These are phyloP conservation scores for Yponomeuta cagnagella DNA, from an alignment of 2,888 invertebrate genomes.

Conservation along the genomic window DNA sequence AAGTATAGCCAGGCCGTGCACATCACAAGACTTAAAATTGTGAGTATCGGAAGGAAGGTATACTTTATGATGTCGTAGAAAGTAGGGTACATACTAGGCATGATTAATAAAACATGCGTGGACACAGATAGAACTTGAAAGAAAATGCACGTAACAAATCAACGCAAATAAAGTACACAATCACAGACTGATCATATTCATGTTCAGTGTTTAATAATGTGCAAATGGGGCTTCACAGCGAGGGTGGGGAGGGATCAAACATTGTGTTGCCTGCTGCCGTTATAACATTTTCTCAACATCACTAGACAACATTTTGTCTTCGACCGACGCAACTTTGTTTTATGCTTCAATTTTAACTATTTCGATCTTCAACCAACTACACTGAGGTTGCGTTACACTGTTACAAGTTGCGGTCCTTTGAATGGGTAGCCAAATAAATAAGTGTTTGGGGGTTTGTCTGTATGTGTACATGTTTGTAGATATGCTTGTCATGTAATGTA, in stretches of 20 bases:
- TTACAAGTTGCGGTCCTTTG: too few relatives aligned
- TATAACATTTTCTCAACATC: slow-evolving; percentile 3
- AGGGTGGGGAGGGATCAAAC: slow-evolving; percentile 57
- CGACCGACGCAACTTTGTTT: too few relatives aligned
- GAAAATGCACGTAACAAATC: slow-evolving; percentile 24
- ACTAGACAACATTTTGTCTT: not conserved
- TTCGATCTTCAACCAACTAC: too few relatives aligned
- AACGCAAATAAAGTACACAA: slow-evolving; percentile 12
- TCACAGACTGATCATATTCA: not conserved
- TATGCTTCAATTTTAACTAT: too few relatives aligned
- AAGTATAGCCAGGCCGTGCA: not conserved
- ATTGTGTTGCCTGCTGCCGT: slow-evolving; percentile 59
- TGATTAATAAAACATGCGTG: slow-evolving; percentile 65
- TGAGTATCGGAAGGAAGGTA: not conserved
- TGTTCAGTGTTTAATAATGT: slow-evolving; percentile 26
- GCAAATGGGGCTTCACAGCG: slow-evolving; percentile 69
- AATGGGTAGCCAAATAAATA: too few relatives aligned
- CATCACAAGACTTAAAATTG: too few relatives aligned
- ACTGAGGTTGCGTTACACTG: too few relatives aligned
- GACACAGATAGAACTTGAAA: slow-evolving; percentile 54
- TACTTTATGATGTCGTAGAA: slow-evolving; percentile 14
- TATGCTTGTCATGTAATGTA: too few relatives aligned
- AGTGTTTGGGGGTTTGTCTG: too few relatives aligned
- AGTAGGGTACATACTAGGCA: slow-evolving; percentile 16
- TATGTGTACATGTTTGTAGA: too few relatives aligned